Conservation (phyloP, 2,797 vertebrate species). For the Bradypus variegatus region DNA sequence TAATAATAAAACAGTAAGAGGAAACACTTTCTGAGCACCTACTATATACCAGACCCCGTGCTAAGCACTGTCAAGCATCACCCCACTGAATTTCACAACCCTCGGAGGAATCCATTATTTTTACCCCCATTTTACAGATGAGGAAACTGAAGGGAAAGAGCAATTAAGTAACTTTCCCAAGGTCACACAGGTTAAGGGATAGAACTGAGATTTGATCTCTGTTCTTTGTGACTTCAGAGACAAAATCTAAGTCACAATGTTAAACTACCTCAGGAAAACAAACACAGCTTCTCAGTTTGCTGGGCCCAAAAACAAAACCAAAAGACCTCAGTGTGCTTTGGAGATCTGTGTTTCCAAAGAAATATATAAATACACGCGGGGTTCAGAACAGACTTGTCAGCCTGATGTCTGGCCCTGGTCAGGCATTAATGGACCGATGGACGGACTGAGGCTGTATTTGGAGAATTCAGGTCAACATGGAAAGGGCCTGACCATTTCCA, state of each 20-base stretch:
- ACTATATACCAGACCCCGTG: not conserved
- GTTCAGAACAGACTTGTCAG: not conserved
- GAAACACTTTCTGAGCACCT: not conserved
- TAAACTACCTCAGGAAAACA: not conserved
- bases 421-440: not conserved
- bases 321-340: not conserved
- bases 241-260: not conserved
- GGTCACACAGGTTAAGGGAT: not conserved
- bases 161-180: not conserved
- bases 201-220: not conserved
- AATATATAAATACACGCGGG: not conserved
- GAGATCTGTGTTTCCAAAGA: not conserved
- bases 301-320: not conserved
- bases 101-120: not conserved
- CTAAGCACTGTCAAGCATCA: not conserved
- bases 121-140: not conserved
- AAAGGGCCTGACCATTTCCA: not conserved
- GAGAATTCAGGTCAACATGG: not conserved
- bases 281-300: not conserved
- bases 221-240: constrained; percentile 1
- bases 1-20: not conserved
- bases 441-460: not conserved
- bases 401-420: fast-evolving
- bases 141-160: not conserved
- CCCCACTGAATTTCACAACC: not conserved